Base-by-base conservation (phyloP, 2,797 vertebrate genomes). In the Acanthurus lineatus region DNA sequence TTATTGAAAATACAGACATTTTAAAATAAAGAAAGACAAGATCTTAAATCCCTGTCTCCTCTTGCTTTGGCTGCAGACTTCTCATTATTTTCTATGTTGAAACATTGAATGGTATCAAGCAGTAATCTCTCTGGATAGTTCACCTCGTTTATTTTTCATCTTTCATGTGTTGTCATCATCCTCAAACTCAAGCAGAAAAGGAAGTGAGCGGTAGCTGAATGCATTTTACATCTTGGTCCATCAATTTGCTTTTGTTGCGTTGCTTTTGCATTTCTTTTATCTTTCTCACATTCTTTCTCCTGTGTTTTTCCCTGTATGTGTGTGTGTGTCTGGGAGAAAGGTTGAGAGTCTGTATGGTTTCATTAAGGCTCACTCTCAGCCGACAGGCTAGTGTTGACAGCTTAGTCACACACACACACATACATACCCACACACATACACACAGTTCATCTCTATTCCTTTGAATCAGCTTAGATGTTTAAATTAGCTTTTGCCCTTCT, bases 91-190 rank as follows among this genome's bases (percentile, higher is more conserved):
- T 40, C 42, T 4, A 6, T 6, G 61, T 14, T 53, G 35, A 68
- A 56, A 62, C 19, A 42, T 2, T 40, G 28, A 71, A 45, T 19
- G 57, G 1, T 35, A 54, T 76, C 47, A 66, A 58, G 28, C 49
- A 17, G 48, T 3, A 66, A 70, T 82, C 58, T 76, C 5, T 56
- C 3, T 49, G 28, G 47, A 49, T 15, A 6, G 19, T 56, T 44
- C 19, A 11, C 6, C 74, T 73, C 44, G 28, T 73, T 72, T 70
- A 70, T 63, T 65, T 82, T 72, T 77, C 47, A 69, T 84, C 66
- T 81, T 86, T 76, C 79, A 45, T 56, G 61, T 76, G 54, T 64
- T 84, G 79, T 84, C 85, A 69, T 83, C 72, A 74, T 79, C 74
- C 35, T 68, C 48, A 12, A 9, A 52, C 68, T 67, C 12, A 17